phyloP scores from a whole-genome alignment of 2,113 vertebrate species.

The Phycodurus eques region DNA sequence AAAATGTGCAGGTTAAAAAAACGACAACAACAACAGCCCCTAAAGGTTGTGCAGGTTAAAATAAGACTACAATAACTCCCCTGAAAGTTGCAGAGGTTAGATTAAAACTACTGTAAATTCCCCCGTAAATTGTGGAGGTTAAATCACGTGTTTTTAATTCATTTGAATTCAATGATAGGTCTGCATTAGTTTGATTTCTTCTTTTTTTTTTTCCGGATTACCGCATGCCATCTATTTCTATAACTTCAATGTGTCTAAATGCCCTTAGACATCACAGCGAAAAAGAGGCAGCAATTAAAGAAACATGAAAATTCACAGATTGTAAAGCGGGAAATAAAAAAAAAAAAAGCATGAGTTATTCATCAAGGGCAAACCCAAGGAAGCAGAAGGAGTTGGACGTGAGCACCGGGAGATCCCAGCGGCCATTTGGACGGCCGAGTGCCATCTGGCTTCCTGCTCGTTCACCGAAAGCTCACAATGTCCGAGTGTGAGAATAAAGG shows the following conservation, averaged over 20 bases:
- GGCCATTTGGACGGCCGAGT: slow-evolving; percentile 61
- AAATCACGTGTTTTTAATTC: no score
- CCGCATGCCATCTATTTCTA: background rate
- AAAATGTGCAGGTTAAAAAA: no score
- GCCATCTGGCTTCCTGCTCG: slow-evolving; percentile 59
- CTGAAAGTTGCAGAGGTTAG: no score
- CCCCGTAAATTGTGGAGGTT: no score
- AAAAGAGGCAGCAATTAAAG: background rate
- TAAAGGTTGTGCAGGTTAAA: no score
- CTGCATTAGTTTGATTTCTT: no score
- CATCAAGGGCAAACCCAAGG: slow-evolving; percentile 16
- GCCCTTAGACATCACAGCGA: background rate
- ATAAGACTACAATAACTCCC: no score
- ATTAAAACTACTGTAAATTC: no score
- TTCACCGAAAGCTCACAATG: slow-evolving; percentile 23
- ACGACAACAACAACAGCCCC: no score
- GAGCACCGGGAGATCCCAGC: slow-evolving; percentile 37
- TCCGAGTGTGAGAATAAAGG: no score
- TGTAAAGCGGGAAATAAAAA: background rate
- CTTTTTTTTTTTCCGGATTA: no score
- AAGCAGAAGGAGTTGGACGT: slow-evolving; percentile 3
- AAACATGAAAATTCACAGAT: slow-evolving; percentile 26
- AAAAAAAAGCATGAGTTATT: slow-evolving; percentile 13
- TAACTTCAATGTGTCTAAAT: background rate
- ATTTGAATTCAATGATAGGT: no score